Evolutionary conservation across 2,888 invertebrate genomes (phyloP).

Genomic region (Corythucha ciliata): DNA sequence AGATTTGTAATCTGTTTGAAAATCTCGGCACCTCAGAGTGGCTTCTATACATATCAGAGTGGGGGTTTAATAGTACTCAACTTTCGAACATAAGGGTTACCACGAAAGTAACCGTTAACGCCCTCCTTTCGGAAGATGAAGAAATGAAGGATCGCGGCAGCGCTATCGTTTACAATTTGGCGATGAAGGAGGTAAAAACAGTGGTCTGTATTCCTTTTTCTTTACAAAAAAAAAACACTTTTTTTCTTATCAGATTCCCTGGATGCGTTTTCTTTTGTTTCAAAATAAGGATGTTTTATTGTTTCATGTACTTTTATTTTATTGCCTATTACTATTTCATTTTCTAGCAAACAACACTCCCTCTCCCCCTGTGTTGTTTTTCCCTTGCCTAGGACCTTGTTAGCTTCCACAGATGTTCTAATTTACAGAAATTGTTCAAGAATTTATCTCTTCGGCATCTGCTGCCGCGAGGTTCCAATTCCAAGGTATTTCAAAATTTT

Average conservation of each 20-base stretch:
- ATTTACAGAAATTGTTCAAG: conserved; percentile 31
- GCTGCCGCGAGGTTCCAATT: conserved; percentile 28
- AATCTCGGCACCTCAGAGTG: conserved; percentile 82
- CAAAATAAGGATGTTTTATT: no score
- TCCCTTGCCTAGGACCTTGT: no score
- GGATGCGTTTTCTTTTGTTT: no score
- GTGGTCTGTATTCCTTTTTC: conserved; percentile 69
- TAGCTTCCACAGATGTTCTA: no score
- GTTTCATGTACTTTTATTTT: no score
- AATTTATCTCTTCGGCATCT: conserved; percentile 27
- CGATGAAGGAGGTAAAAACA: conserved; percentile 93
- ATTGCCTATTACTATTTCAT: no score
- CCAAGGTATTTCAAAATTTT: no score
- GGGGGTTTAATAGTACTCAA: conserved; percentile 64
- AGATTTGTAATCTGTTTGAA: conserved; percentile 86
- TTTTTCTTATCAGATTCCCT: no score
- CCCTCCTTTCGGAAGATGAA: conserved; percentile 60
- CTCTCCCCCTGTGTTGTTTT: no score
- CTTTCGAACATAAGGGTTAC: conserved; percentile 83
- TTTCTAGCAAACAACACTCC: no score
- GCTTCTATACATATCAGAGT: conserved; percentile 88
- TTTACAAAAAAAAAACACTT: not conserved
- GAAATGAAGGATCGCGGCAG: conserved; percentile 71
- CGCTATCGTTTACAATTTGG: conserved; percentile 80
- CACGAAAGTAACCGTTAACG: conserved; percentile 83